Percentiles rank a stretch among this genome's conserved stretches.
Conservation (phyloP, 1,140 invertebrate genomes). For the Drosophila novamexicana region DNA sequence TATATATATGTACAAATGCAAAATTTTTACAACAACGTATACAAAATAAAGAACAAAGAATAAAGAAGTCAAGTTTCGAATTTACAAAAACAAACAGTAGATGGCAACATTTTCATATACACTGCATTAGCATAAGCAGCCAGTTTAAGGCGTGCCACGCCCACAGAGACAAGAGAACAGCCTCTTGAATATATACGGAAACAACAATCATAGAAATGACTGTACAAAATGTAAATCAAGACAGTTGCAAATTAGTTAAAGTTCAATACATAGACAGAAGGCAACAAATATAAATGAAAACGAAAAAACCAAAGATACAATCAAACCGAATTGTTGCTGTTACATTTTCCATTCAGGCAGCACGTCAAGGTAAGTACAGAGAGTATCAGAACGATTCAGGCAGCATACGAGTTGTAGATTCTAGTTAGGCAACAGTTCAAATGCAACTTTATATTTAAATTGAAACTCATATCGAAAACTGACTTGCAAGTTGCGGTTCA, state of each 20-base stretch:
- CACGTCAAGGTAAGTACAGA: conserved; percentile 59
- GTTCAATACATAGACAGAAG: conserved; percentile 28
- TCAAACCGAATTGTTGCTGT: conserved; percentile 36
- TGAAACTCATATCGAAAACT: conserved; percentile 50
- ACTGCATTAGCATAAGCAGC: conserved; percentile 45
- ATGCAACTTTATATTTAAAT: conserved; percentile 58
- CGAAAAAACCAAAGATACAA: conserved; percentile 19
- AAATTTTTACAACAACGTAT: conserved; percentile 13
- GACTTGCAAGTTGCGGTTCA: conserved; percentile 56
- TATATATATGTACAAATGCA: neutral
- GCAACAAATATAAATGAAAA: conserved; percentile 41
- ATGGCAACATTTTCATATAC: conserved; percentile 19
- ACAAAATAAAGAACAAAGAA: neutral
- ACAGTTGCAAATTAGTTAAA: conserved; percentile 47
- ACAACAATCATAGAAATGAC: conserved; percentile 36
- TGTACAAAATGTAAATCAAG: conserved; percentile 56
- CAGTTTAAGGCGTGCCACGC: conserved; percentile 5
- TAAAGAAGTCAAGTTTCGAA: conserved; percentile 7
- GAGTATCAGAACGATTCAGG: conserved; percentile 20
- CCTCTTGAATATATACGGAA: conserved; percentile 8
- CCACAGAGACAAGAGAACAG: conserved; percentile 2
- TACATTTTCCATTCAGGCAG: conserved; percentile 67
- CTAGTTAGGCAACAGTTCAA: conserved; percentile 63
- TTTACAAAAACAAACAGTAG: neutral
- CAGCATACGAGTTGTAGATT: conserved; percentile 21